Percentiles rank a stretch among this genome's conserved stretches.
Evolutionary conservation across 2,797 vertebrate genomes (phyloP).

Genomic region (Sebastes matsubarae): DNA sequence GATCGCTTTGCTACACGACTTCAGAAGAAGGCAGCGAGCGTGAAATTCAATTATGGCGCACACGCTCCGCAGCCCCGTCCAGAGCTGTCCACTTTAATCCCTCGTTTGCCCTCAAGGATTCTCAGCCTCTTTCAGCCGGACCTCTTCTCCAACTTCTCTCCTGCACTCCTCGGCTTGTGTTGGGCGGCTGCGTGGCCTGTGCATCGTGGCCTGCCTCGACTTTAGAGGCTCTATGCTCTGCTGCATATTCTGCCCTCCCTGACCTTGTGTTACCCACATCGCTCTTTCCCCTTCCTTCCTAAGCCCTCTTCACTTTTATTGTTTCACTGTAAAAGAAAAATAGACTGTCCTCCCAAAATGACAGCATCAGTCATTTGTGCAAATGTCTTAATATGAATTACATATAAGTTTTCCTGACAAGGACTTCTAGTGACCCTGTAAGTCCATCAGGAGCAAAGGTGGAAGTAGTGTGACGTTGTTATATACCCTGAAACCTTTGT

Average conservation of each 20-base stretch:
- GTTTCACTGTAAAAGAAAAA: background rate
- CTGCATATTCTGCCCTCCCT: background rate
- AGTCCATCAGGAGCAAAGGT: background rate
- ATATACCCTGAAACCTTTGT: background rate
- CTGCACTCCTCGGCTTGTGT: background rate
- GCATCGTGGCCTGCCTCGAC: conserved; percentile 17
- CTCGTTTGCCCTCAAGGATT: conserved; percentile 73
- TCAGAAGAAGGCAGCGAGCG: conserved; percentile 91
- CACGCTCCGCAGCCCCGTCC: conserved; percentile 86
- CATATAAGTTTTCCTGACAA: background rate
- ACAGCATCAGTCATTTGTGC: background rate
- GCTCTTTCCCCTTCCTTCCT: background rate
- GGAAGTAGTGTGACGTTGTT: background rate
- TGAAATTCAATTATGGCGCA: conserved; percentile 95
- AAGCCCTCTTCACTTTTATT: background rate
- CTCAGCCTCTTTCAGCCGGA: conserved; percentile 55
- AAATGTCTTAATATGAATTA: background rate
- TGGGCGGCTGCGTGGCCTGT: background rate
- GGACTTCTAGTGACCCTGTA: background rate
- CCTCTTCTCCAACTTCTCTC: conserved; percentile 28
- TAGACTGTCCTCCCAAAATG: background rate
- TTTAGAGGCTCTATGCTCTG: conserved; percentile 1
- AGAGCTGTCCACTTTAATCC: conserved; percentile 87
- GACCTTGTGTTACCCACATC: background rate
- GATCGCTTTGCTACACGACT: conserved; percentile 93